Evolutionary conservation across 2,888 invertebrate genomes (phyloP), one percentile per base, ranked within the genome.

Genomic region (Nemapogon koenigi): DNA sequence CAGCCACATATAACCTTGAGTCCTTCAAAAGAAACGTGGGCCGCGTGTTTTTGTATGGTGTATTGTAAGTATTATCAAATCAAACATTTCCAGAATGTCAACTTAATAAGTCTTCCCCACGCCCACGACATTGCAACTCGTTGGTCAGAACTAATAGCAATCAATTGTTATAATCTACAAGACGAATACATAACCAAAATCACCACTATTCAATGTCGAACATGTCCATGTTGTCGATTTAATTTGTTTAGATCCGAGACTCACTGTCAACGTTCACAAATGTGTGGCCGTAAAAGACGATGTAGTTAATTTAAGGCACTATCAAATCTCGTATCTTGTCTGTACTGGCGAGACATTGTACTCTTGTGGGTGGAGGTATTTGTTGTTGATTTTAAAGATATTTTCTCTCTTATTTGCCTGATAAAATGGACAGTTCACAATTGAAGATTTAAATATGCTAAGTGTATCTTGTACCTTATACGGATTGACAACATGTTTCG

Each of bases 381-480:
- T 19, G 28, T 51, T 57, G 63, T 65, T 61, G 62, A 68, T 68
- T 66, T 55, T 55, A 49, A 62, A 64, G 62, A 65, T 67, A 66
- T 60, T 54, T 49, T 43, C 51, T 50, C 39, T 45, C 38, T 41
- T 41, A 33, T 41, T 38, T 25, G 25, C 17, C 13, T 28, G 27
- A 37, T 37, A 17, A 27, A 28, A 37, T 37, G 27, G 35, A 18
- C 16, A 15, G 31, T 29, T 18, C 38, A 35, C 41, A 41, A 35
- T 29, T 15, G 26, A 17, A 38, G 28, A 26, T 19, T 35, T 36
- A 37, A 41, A 27, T 31, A 37, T 40, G 16, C 26, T 15, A 33
- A 27, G 37, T 37, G 22, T 29, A 19, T 30, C 25, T 6, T 35
- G 33, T 10, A 16, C 41, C 41, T 27, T 38, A 38, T 35, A 35